These are phyloP conservation scores for Protosalanx chinensis DNA, from an alignment of 2,797 vertebrate species.

Conservation along the genomic window DNA sequence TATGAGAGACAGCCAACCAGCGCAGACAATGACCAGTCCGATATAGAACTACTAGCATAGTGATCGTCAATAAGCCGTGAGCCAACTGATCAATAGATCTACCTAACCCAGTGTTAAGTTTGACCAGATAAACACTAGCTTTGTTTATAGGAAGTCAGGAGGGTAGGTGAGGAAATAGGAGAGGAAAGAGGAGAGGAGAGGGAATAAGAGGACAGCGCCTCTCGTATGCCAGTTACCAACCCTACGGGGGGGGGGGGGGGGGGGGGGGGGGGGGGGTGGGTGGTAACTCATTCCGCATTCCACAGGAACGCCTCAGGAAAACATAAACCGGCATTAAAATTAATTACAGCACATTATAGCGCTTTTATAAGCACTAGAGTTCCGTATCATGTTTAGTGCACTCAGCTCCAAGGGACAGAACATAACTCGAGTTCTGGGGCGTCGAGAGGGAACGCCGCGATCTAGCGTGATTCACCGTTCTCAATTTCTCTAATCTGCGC, in stretches of 20 bases:
- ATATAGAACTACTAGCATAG: too few relatives aligned
- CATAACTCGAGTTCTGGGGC: not conserved
- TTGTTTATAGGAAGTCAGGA: not conserved
- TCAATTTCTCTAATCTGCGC: not conserved
- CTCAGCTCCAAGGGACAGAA: not conserved
- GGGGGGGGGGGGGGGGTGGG: too few relatives aligned
- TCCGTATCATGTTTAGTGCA: not conserved
- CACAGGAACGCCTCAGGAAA: not conserved
- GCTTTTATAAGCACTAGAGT: not conserved
- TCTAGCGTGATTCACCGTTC: not conserved
- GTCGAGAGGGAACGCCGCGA: not conserved
- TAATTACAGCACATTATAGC: conserved; percentile 2
- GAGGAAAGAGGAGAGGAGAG: not conserved
- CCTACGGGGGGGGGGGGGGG: not conserved
- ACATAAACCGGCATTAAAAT: not conserved
- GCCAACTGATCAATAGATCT: too few relatives aligned
- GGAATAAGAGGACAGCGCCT: not conserved
- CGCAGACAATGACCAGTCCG: too few relatives aligned
- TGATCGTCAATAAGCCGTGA: too few relatives aligned
- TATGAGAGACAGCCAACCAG: not conserved
- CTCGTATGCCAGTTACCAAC: not conserved
- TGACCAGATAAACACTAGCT: too few relatives aligned
- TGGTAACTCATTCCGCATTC: conserved; percentile 4
- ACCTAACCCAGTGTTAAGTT: too few relatives aligned
- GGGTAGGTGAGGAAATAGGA: not conserved